phyloP scores from a whole-genome alignment of 2,888 invertebrate genomes.

The Ophraella communa region DNA sequence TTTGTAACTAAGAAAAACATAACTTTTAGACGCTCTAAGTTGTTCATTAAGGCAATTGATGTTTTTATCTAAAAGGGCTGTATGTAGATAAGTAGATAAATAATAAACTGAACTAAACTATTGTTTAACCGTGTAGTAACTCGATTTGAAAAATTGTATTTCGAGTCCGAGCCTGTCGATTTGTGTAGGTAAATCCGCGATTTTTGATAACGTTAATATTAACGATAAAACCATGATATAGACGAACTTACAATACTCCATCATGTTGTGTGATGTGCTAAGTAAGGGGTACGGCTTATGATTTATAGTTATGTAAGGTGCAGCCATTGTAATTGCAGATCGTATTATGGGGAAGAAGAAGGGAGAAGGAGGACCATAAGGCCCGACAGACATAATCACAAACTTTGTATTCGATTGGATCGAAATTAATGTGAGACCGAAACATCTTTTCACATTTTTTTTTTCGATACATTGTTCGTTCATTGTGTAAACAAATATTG shows the following conservation, averaged over 20 bases:
- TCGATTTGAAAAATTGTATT: background rate
- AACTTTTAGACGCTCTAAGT: too few species aligned
- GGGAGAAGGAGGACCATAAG: constrained; percentile 35
- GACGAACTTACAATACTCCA: too few species aligned
- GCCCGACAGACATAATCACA: constrained; percentile 33
- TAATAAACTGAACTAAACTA: background rate
- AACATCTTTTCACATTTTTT: constrained; percentile 16
- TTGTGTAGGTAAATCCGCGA: constrained; percentile 30
- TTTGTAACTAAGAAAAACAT: too few species aligned
- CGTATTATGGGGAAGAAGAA: too few species aligned
- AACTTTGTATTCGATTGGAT: constrained; percentile 31
- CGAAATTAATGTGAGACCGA: constrained; percentile 35
- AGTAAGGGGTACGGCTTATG: constrained; percentile 48
- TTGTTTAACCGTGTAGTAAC: background rate
- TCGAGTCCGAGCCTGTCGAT: constrained; percentile 16
- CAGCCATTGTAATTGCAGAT: constrained; percentile 38
- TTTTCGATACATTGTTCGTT: constrained; percentile 2
- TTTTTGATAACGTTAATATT: constrained; percentile 30
- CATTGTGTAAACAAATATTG: too few species aligned
- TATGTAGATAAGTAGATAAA: too few species aligned
- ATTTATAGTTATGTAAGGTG: constrained; percentile 43
- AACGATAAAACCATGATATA: constrained; percentile 32
- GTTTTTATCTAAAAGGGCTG: too few species aligned
- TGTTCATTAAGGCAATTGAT: too few species aligned
- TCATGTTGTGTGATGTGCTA: constrained; percentile 56